A percentile compares a stretch with the other conserved stretches of the same genome.
phyloP scores from a whole-genome alignment of 1,140 invertebrate species.

The Bombus impatiens region DNA sequence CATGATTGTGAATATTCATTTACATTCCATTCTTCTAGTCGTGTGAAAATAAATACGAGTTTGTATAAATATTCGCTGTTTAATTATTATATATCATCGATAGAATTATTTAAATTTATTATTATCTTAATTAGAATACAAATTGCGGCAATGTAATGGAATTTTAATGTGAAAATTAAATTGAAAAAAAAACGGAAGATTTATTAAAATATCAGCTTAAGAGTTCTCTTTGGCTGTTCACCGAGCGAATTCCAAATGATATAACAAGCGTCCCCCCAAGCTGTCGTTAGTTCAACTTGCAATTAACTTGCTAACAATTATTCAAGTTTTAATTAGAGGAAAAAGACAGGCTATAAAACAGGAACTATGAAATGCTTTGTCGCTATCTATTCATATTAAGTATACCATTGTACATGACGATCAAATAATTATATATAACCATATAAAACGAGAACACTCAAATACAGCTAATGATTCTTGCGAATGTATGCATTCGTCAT shows the following conservation, averaged over 20 bases:
- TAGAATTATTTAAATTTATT: not conserved
- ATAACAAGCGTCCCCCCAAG: not conserved
- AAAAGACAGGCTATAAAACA: not conserved
- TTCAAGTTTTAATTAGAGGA: not conserved
- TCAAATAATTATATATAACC: too few relatives aligned
- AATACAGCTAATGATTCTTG: too few relatives aligned
- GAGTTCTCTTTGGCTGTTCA: not conserved
- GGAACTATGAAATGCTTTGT: not conserved
- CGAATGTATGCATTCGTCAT: too few relatives aligned
- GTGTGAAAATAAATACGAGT: not conserved
- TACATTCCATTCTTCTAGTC: not conserved
- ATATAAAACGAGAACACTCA: too few relatives aligned
- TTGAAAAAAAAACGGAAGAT: not conserved
- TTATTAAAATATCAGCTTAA: not conserved
- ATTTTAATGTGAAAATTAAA: not conserved
- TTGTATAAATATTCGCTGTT: not conserved
- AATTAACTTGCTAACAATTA: slow-evolving; percentile 1
- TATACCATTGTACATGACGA: too few relatives aligned
- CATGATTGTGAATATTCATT: not conserved
- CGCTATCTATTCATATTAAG: too few relatives aligned
- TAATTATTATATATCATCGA: not conserved
- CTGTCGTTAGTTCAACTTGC: not conserved
- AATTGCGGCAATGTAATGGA: not conserved
- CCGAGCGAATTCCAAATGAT: not conserved
- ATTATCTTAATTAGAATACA: not conserved